These are phyloP conservation scores for Allolobophora icterica DNA, from an alignment of 2,888 invertebrate genomes.

Conservation along the genomic window DNA sequence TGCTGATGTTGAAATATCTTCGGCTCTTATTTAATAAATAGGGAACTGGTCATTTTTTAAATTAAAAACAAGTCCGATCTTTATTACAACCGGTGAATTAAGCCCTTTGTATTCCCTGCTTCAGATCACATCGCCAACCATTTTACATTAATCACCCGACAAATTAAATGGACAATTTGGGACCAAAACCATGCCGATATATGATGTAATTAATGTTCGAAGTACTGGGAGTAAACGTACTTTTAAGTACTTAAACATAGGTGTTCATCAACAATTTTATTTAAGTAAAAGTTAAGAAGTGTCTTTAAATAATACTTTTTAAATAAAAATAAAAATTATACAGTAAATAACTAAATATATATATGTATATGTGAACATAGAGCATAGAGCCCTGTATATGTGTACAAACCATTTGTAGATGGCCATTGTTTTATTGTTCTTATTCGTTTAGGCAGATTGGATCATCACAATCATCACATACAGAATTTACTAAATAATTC, in stretches of 20 bases:
- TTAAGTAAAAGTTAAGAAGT: background rate
- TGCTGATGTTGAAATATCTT: background rate
- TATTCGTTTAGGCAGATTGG: background rate
- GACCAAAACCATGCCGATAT: no score
- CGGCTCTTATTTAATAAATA: background rate
- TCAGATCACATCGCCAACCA: background rate
- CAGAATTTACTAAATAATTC: background rate
- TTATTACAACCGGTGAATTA: constrained; percentile 6
- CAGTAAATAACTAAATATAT: no score
- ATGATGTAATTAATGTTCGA: no score
- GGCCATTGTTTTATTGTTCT: background rate
- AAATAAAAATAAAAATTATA: no score
- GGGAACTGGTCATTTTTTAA: no score
- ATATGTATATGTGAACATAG: background rate
- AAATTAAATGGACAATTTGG: no score
- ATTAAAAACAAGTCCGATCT: no score
- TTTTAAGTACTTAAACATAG: background rate
- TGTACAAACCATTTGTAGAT: background rate
- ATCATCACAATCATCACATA: no score
- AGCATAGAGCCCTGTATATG: no score
- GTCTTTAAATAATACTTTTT: no score
- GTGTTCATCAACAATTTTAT: background rate
- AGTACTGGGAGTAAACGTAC: background rate
- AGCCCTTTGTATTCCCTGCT: background rate
- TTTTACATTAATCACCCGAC: no score